Conservation (phyloP, 1,140 invertebrate genomes). For the Paraescarpia echinospica region DNA sequence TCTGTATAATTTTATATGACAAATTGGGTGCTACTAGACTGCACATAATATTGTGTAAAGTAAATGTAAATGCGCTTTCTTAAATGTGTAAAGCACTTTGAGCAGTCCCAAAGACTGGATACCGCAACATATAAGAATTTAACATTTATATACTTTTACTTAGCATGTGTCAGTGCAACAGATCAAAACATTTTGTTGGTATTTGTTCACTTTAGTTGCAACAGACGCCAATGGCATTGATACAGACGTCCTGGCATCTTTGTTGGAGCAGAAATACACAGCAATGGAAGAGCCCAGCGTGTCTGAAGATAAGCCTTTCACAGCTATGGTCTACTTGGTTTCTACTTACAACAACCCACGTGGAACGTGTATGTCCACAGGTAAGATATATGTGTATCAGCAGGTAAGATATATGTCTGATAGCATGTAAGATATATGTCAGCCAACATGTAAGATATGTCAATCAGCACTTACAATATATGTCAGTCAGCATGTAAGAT, state of each 20-base stretch:
- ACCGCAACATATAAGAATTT: no score
- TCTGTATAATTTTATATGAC: no score
- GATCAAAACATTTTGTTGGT: background rate
- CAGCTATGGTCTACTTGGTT: slow-evolving; percentile 68
- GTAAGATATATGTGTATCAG: slow-evolving; percentile 31
- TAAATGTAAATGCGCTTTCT: no score
- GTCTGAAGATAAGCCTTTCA: slow-evolving; percentile 57
- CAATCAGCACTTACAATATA: no score
- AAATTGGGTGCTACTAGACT: no score
- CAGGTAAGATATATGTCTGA: background rate
- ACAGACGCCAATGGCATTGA: slow-evolving; percentile 64
- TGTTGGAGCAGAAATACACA: slow-evolving; percentile 34
- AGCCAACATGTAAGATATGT: no score
- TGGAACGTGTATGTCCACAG: slow-evolving; percentile 41
- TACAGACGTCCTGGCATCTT: slow-evolving; percentile 59
- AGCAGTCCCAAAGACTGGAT: no score
- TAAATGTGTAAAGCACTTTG: no score
- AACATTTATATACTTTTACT: background rate
- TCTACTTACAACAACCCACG: slow-evolving; percentile 70
- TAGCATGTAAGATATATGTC: no score
- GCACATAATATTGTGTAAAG: no score
- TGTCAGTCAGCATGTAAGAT: no score
- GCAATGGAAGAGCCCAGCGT: slow-evolving; percentile 43
- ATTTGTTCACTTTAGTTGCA: slow-evolving; percentile 53
- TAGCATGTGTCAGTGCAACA: background rate